A percentile compares a stretch with the other conserved stretches of the same genome.
Evolutionary conservation across 2,888 invertebrate species (phyloP).

Genomic region (Nemoura dubitans): DNA sequence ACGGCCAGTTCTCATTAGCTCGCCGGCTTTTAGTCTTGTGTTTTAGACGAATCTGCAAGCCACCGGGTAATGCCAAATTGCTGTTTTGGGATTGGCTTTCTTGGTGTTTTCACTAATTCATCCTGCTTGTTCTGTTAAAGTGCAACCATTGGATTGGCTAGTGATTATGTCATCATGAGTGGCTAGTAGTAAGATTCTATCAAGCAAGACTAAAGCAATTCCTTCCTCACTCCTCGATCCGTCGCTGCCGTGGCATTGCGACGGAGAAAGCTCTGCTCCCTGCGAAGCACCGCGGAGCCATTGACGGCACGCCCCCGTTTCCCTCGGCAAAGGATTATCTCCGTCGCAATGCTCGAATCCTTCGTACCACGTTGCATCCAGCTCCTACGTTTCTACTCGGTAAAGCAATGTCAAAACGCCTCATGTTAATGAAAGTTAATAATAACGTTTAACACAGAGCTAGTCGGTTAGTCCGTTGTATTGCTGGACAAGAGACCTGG

Average conservation of each 20-base stretch:
- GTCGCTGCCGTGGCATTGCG: neutral
- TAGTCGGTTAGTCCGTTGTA: constrained; percentile 16
- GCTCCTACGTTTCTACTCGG: constrained; percentile 50
- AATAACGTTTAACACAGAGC: constrained; percentile 21
- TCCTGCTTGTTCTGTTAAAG: constrained; percentile 31
- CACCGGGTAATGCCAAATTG: constrained; percentile 14
- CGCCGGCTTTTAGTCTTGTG: constrained; percentile 14
- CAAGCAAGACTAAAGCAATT: neutral
- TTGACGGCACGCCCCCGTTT: neutral
- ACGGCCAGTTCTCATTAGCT: neutral
- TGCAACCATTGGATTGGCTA: constrained; percentile 31
- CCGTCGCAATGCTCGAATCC: neutral
- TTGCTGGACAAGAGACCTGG: constrained; percentile 13
- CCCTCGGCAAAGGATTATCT: neutral
- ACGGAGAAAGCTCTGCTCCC: constrained; percentile 14
- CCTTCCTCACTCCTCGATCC: neutral
- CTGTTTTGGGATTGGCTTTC: constrained; percentile 25
- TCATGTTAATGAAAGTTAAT: constrained; percentile 33
- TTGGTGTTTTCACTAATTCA: constrained; percentile 29
- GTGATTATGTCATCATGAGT: constrained; percentile 1
- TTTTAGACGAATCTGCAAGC: neutral
- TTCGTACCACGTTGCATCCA: constrained; percentile 14
- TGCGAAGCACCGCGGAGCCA: neutral
- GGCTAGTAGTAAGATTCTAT: constrained; percentile 9
- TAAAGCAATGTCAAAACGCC: constrained; percentile 56